Base-by-base conservation (phyloP, 2,113 vertebrate genomes). In the Phocoena phocoena region DNA sequence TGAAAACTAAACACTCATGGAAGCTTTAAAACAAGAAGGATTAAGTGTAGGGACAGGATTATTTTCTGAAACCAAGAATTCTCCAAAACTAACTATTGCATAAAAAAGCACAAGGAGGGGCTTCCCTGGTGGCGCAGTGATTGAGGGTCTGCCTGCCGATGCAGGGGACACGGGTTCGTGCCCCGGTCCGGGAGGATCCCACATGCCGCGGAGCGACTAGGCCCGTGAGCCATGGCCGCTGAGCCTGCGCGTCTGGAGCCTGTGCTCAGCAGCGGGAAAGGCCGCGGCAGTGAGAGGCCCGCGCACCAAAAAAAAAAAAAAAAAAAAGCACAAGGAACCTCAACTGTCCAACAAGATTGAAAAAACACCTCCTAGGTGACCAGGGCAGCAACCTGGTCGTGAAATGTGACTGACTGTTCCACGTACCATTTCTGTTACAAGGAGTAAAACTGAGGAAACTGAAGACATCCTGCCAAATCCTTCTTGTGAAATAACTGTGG, bases 361-460 rank as follows among this genome's bases (percentile, higher is more conserved):
- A 33, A 79, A 36, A 31, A 38, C 7, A 18, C 21, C 21, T 18
- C 41, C 77, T 33, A 62, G 58, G 17, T 3, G 12, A 58, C 33
- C 53, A 80, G 5, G 36, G 31, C 55, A 87, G 36, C 77, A 79
- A 53, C 26, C 41, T 50, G 20, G 53, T 47, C 50, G 9, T 23
- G 21, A 67, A 82, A 25, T 41, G 63, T 79, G 83, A 79, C 60
- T 53, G 26, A 79, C 67, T 53, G 26, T 33, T 68, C 38, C 65
- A 79, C 58, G 91, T 60, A 25, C 55, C 70, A 6, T 41, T 80
- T 93, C 76, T 80, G 13, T 76, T 77, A 93, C 14, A 62, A 63
- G 53, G 20, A 92, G 44, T 50, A 71, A 88, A 81, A 94, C 63
- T 31, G 50, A 96, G 77, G 36, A 96, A 83, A 93, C 25, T 18